Base-by-base conservation (phyloP, 2,888 invertebrate genomes). In the Agelastica alni region DNA sequence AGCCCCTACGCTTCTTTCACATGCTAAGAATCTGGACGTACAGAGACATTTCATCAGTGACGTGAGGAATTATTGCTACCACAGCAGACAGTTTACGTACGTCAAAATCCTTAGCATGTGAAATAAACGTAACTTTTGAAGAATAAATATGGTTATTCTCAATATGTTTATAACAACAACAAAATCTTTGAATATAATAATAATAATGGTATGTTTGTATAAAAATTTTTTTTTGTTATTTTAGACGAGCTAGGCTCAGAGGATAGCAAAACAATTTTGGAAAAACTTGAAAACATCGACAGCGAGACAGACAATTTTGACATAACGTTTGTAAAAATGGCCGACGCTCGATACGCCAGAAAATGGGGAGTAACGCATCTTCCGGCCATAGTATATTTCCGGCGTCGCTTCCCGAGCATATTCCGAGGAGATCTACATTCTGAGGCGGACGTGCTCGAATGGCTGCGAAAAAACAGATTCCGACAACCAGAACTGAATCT, bases 241-340 rank as follows among this genome's bases (percentile, higher is more conserved):
- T 3, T 65, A 93, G 93, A 93, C 76, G 92, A 93, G 70, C 84
- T 87, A 60, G 86, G 91, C 63, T 84, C 85, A 57, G 83, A 85
- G 28, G 91, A 92, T 64, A 94, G 95, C 75, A 83, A 85, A 42
- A 82, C 85, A n/a, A 91, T 94, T 0, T 78, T 92, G 64, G 88
- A 90, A 58, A 91, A 91, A 72, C 77, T 96, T 57, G 96, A 96
- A 74, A 92, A 91, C 65, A 96, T 96, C 65, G 96, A 97, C 71
- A 92, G 93, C 66, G 96, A 96, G 78, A 93, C 93, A 0, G 94
- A 95, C 72, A 93, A 93, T 75, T 81, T 96, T 70, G 94, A 95
- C 70, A 94, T 96, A 60, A 93, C 93, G 1, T 94, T 96, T 74
- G 94, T 95, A 0, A 94, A 95, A 78, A 94, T 96, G 89, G 87